Conservation (phyloP, 2,797 vertebrate species). For the Simalia tracyae region DNA sequence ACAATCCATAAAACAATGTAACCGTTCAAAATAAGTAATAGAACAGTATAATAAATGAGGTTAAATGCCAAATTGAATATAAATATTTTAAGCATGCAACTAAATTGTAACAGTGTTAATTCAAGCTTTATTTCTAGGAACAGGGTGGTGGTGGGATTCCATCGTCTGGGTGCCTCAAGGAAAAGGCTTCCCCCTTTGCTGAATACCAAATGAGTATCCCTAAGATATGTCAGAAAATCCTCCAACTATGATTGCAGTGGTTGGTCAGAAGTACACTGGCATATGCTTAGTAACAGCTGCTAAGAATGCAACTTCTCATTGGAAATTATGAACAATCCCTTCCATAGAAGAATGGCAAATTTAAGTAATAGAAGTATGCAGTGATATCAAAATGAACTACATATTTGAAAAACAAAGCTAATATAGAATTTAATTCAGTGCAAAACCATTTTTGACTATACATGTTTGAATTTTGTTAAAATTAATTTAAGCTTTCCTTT, state of each 20-base stretch:
- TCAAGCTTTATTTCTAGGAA: background rate
- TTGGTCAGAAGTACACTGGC: background rate
- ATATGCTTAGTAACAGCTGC: background rate
- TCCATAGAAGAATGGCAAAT: background rate
- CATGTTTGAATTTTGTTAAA: too few relatives aligned
- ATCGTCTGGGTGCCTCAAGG: background rate
- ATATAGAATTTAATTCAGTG: too few relatives aligned
- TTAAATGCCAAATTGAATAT: background rate
- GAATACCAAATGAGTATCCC: background rate
- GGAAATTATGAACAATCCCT: background rate
- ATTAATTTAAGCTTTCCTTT: too few relatives aligned
- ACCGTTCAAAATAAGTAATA: background rate
- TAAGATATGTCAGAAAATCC: background rate
- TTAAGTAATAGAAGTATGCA: background rate
- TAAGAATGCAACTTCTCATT: background rate
- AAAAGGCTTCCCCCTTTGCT: background rate
- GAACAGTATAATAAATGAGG: background rate
- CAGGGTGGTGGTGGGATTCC: background rate
- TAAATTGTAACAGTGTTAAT: background rate
- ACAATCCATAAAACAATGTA: background rate
- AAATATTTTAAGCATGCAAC: background rate
- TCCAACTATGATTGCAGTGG: background rate
- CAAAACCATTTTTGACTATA: too few relatives aligned
- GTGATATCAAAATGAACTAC: background rate
- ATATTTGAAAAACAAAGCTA: too few relatives aligned